Evolutionary conservation across 2,797 vertebrate species (phyloP), one percentile per base, ranked within the genome.

Genomic region (Gymnodraco acuticeps): DNA sequence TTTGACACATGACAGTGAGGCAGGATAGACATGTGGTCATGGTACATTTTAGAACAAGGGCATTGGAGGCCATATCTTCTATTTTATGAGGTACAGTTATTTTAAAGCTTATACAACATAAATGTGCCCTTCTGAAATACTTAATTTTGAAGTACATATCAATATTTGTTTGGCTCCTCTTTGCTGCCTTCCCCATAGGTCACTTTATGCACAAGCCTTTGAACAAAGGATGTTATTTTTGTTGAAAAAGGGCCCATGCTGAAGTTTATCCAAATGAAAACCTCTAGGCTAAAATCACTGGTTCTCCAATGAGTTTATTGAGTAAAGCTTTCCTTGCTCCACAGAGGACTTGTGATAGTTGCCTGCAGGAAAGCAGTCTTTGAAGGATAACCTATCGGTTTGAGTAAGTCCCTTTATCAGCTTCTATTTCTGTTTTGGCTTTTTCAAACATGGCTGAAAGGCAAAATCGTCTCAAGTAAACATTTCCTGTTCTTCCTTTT

Each of bases 401-500:
- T 82, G 48, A 78, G 20, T 73, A 51, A 59, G 72, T 82, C 72
- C 58, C 81, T 83, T 75, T 77, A 78, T 83, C 70, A 53, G 58
- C 72, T 66, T 62, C 17, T 71, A 31, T 80, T 84, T 66, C 53
- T 72, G 50, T 80, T 85, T 89, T 76, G 67, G 46, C 51, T 85
- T 79, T 71, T 67, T 41, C n/a, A 64, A 71, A 67, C 65, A 85
- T 83, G 52, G 83, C 86, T 85, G 14, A 80, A 75, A 86, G 86
- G 84, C 83, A 78, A 86, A 71, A 10, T 71, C 70, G 43, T 89
- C 83, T 86, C 74, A 77, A 87, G 70, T 87, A 72, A 90, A 88
- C 61, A 15, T 86, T 89, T 92, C 83, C 83, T 85, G 62, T 77
- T 78, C 72, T 69, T 83, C 51, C 19, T 68, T 78, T 87, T 67